Evolutionary conservation across 2,113 vertebrate genomes (phyloP).

Genomic region (Chelonoidis abingdonii): DNA sequence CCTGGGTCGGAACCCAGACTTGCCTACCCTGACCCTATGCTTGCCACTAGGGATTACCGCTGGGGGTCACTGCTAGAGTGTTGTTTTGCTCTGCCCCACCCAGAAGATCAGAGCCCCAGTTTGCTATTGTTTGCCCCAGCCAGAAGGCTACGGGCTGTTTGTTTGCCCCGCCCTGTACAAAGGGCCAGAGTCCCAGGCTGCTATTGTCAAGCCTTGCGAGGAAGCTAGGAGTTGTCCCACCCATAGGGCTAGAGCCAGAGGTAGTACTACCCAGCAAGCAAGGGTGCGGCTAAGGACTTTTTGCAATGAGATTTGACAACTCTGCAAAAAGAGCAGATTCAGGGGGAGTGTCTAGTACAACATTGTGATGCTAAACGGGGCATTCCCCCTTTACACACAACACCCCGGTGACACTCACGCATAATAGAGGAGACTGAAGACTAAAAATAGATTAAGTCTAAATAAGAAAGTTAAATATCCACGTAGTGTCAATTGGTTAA

Average conservation of each 20-base stretch:
- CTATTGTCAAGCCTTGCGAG: not conserved
- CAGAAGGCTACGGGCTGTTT: not conserved
- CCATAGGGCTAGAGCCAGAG: not conserved
- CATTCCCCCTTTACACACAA: not conserved
- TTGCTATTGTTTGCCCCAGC: not conserved
- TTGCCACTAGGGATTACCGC: not conserved
- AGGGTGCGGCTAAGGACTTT: not conserved
- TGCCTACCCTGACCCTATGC: not conserved
- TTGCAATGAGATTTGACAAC: not conserved
- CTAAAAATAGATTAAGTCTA: conserved; percentile 22
- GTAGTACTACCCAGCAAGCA: not conserved
- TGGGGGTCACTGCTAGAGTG: not conserved
- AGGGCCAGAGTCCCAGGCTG: not conserved
- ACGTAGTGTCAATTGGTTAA: not conserved
- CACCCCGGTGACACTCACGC: not conserved
- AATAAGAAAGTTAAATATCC: not conserved
- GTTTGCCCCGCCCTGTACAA: not conserved
- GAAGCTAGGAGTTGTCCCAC: not conserved
- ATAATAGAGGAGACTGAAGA: not conserved
- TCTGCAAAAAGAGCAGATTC: not conserved
- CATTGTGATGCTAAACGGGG: not conserved
- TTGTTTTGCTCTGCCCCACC: not conserved
- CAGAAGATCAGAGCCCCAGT: not conserved
- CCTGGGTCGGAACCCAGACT: not conserved
- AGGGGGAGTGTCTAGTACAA: not conserved